Evolutionary conservation across 1,140 invertebrate species (phyloP), one percentile per base, ranked within the genome.

Genomic region (Myzus persicae): DNA sequence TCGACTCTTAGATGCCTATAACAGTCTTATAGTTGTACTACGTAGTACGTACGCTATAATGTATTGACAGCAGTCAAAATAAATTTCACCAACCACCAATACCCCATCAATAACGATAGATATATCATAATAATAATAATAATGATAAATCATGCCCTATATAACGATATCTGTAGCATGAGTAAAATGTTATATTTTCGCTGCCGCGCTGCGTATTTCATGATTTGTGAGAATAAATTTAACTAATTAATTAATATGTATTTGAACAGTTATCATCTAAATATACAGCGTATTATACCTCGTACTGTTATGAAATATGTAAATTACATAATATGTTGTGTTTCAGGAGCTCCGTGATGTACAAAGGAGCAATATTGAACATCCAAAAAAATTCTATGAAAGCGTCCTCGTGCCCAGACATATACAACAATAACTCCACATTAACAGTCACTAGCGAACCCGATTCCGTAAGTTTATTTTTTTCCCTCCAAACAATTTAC

Each of bases 341-440:
- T 90, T 92, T 51, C 94, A 95, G 97, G 93, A 96, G 97, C 94
- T 98, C 97, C 81, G 95, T 98, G 40, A 98, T 97, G 46, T 98
- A 98, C 95, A 96, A 98, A 93, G 97, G 97, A 14, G 98, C 98
- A 2, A 98, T 98, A 97, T 95, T 98, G 44, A 98, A 98, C 94
- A 97, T 98, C 94, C 97, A 97, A 94, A 95, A 97, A 82, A 98
- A 98, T 95, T 95, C 97, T 36, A 95, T 98, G 22, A 95, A 97
- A 93, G 98, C 98, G 0, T 98, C 97, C 4, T 98, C 97, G 36
- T 98, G 98, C 94, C 98, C 98, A 3, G 97, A 98, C 95, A 98
- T 98, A 94, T 98, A 97, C 94, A 96, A 97, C 91, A 98, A 98
- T 95, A 98, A 98, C 95, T 98, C 97, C 2, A 98, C 98, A 96